Conservation (phyloP, 2,888 invertebrate genomes). For the Archips crataeganus region DNA sequence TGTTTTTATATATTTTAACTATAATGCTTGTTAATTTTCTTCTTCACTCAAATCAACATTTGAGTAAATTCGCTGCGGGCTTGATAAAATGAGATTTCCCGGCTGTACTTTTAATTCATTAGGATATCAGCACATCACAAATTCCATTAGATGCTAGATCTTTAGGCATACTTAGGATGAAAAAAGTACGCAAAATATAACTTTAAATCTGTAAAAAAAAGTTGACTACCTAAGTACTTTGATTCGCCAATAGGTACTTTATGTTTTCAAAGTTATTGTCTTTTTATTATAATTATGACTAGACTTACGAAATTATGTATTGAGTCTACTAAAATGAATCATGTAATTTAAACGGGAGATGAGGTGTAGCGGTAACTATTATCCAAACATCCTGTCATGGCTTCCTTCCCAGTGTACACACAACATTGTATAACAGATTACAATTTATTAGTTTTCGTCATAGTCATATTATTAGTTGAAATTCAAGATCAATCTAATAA, state of each 20-base stretch:
- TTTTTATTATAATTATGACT: background rate
- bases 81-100: background rate
- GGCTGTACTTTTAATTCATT: background rate
- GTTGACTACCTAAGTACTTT: no score
- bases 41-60: background rate
- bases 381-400: conserved; percentile 36
- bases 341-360: conserved; percentile 9
- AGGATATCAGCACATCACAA: background rate
- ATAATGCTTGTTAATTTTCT: background rate
- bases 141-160: background rate
- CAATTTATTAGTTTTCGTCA: conserved; percentile 14
- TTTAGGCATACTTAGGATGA: background rate
- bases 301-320: background rate
- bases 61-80: background rate
- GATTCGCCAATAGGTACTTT: no score
- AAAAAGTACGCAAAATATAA: background rate
- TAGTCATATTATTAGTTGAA: background rate
- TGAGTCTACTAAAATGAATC: conserved; percentile 17
- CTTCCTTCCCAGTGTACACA: conserved; percentile 12
- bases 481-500: background rate
- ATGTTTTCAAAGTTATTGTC: no score
- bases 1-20: no score
- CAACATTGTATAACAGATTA: conserved; percentile 8
- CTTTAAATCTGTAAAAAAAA: background rate
- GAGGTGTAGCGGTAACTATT: conserved; percentile 20